Evolutionary conservation across 92 coral and sea anemone genomes (phyloP).

Genomic region (Heteractis magnifica): DNA sequence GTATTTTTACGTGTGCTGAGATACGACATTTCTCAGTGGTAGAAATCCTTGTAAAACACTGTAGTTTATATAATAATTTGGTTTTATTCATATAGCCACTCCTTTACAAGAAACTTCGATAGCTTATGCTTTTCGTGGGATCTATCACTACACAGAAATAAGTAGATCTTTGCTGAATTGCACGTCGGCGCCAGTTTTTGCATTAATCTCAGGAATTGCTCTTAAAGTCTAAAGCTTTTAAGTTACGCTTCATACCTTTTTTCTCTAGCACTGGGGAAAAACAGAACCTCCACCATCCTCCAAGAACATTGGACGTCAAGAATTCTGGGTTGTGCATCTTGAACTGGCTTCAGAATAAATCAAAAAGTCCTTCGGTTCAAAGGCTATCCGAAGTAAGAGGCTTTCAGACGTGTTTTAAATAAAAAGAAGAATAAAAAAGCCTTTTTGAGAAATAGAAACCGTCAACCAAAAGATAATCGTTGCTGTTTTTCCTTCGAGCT

Average conservation of each 20-base stretch:
- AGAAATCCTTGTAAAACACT: no score
- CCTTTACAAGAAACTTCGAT: no score
- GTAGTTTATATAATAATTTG: no score
- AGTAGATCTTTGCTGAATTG: no score
- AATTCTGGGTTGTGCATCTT: background rate
- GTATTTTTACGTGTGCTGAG: no score
- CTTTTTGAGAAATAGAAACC: background rate
- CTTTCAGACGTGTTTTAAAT: background rate
- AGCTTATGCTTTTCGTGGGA: no score
- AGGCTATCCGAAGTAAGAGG: background rate
- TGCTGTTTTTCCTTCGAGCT: background rate
- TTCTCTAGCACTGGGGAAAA: background rate
- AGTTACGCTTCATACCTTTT: background rate
- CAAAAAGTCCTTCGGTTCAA: background rate
- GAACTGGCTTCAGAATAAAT: background rate
- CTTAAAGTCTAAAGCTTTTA: background rate
- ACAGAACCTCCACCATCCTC: background rate
- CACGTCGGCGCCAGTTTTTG: no score
- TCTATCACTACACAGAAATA: no score
- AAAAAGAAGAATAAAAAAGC: background rate
- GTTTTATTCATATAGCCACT: no score
- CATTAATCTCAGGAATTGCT: no score
- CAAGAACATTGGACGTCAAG: background rate
- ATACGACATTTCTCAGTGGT: no score
- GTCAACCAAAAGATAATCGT: background rate